Evolutionary conservation across 2,888 invertebrate genomes (phyloP).

Genomic region (Aleiodes testaceus): DNA sequence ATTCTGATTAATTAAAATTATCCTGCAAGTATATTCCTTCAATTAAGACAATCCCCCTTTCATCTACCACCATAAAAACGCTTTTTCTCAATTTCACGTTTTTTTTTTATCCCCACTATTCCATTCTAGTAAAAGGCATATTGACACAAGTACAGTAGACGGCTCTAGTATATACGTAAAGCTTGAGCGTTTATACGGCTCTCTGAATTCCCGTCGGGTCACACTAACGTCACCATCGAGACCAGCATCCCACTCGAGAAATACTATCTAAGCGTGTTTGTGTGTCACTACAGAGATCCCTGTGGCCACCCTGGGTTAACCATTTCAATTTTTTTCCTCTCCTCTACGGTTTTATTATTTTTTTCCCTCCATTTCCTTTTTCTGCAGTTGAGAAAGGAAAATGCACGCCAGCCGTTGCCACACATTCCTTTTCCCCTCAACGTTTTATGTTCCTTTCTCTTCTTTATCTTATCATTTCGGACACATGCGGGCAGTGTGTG

Average conservation of each 20-base stretch:
- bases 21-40: background rate
- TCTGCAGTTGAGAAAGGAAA: conserved; percentile 37
- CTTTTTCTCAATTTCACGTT: conserved; percentile 4
- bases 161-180: conserved; percentile 35
- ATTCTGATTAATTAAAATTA: conserved; percentile 24
- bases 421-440: conserved; percentile 9
- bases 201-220: conserved; percentile 41
- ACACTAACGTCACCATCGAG: conserved; percentile 49
- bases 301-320: conserved; percentile 25
- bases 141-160: conserved; percentile 31
- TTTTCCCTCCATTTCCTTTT: conserved; percentile 26
- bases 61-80: background rate
- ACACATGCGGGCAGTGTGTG: conserved; percentile 42
- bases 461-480: conserved; percentile 27
- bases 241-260: conserved; percentile 46
- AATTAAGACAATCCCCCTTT: background rate
- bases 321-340: conserved; percentile 35
- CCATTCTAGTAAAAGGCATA: conserved; percentile 28
- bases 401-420: conserved; percentile 34
- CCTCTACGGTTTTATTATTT: conserved; percentile 9
- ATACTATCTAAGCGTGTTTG: conserved; percentile 19
- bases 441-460: conserved; percentile 6
- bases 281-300: conserved; percentile 34
- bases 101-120: background rate
- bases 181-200: conserved; percentile 48